These are phyloP conservation scores for Zhengitettix transpicula DNA, from an alignment of 2,888 invertebrate species.

Conservation along the genomic window DNA sequence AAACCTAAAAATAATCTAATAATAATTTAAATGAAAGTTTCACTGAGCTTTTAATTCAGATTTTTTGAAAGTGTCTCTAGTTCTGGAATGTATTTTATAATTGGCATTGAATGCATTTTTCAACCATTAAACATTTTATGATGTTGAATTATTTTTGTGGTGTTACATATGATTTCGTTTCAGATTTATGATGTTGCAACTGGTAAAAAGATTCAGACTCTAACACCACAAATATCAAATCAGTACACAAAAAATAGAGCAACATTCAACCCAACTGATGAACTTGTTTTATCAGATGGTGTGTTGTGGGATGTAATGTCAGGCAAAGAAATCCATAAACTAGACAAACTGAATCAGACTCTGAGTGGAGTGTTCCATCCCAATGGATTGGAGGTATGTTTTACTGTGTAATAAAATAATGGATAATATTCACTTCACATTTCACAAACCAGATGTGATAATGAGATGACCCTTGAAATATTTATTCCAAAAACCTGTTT, in stretches of 20 bases:
- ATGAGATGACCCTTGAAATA: no score
- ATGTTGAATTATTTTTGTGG: neutral
- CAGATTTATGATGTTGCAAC: constrained; percentile 78
- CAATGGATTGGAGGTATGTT: constrained; percentile 69
- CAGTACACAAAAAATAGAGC: constrained; percentile 88
- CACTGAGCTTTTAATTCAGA: no score
- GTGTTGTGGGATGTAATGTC: constrained; percentile 86
- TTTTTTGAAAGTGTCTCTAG: no score
- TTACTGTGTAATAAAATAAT: neutral
- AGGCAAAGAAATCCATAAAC: constrained; percentile 82
- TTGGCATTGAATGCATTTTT: no score
- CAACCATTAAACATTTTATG: no score
- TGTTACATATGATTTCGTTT: constrained; percentile 9
- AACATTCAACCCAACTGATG: constrained; percentile 85
- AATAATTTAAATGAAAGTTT: no score
- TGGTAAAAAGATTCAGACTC: constrained; percentile 50
- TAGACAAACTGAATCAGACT: constrained; percentile 91
- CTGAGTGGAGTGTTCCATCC: constrained; percentile 94
- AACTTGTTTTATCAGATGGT: constrained; percentile 87
- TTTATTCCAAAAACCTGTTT: no score
- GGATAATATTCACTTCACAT: no score
- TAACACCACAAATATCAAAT: constrained; percentile 72
- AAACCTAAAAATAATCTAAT: no score
- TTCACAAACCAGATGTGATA: no score
- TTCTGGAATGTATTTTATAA: no score